These are phyloP conservation scores for Etheostoma nigrum DNA, from an alignment of 2,797 vertebrate genomes.

Conservation along the genomic window DNA sequence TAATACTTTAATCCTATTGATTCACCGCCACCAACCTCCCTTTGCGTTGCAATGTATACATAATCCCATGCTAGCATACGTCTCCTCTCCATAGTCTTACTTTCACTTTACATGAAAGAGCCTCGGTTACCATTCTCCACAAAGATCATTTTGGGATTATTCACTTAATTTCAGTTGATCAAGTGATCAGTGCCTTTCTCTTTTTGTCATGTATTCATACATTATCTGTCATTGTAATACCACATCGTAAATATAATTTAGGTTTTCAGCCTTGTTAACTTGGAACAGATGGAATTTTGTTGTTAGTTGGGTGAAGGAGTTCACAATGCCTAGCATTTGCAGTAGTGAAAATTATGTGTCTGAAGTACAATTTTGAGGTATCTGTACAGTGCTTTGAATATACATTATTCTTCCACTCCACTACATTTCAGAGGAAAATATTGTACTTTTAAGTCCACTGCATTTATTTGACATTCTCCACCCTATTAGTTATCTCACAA, in stretches of 20 bases:
- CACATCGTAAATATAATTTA: not conserved
- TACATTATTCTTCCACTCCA: too few species aligned
- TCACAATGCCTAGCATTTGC: not conserved
- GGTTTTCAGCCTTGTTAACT: not conserved
- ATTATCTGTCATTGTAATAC: not conserved
- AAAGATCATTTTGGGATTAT: not conserved
- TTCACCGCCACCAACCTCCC: conserved; percentile 42
- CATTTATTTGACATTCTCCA: too few species aligned
- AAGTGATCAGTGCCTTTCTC: not conserved
- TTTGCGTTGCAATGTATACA: conserved; percentile 24
- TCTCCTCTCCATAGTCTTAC: conserved; percentile 30
- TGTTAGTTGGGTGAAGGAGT: not conserved
- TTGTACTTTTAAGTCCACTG: too few species aligned
- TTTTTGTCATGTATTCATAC: not conserved
- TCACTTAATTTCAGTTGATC: not conserved
- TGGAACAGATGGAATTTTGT: not conserved
- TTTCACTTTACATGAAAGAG: conserved; percentile 46
- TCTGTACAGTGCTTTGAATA: too few species aligned
- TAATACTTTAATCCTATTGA: conserved; percentile 74
- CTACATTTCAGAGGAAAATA: too few species aligned
- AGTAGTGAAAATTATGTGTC: not conserved
- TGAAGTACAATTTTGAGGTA: too few species aligned
- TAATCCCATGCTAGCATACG: conserved; percentile 50
- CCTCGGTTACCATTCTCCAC: not conserved
- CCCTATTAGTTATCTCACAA: too few species aligned